phyloP scores from a whole-genome alignment of 2,888 invertebrate genomes.

The Aleiodes leptofemur region DNA sequence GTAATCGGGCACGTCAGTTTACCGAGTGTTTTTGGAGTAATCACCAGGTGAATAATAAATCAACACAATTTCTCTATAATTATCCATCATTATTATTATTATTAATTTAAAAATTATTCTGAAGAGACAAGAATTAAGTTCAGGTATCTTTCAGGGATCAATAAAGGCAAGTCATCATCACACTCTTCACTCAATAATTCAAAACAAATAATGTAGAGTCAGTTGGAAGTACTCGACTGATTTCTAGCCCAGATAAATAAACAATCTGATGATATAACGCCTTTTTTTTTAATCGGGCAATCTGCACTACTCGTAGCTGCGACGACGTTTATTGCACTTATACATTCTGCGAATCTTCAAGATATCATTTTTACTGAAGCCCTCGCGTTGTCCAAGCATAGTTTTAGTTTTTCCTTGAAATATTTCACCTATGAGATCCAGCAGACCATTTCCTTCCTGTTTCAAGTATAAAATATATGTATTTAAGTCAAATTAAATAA shows the following conservation, averaged over 20 bases:
- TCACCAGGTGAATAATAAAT: constrained; percentile 52
- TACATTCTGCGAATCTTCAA: constrained; percentile 87
- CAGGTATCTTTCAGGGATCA: constrained; percentile 41
- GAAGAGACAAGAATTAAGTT: background rate
- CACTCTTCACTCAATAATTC: constrained; percentile 49
- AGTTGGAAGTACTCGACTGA: background rate
- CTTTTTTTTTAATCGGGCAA: too few relatives aligned
- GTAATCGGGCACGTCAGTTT: constrained; percentile 59
- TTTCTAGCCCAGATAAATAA: constrained; percentile 29
- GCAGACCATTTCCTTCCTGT: constrained; percentile 57
- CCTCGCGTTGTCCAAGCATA: constrained; percentile 83
- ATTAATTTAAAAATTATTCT: constrained; percentile 12
- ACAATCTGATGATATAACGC: background rate
- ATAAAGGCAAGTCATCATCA: constrained; percentile 37
- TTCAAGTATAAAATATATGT: constrained; percentile 41
- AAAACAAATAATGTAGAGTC: constrained; percentile 32
- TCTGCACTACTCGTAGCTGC: background rate
- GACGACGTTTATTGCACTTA: constrained; percentile 76
- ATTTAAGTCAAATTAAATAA: background rate
- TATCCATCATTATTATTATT: constrained; percentile 3
- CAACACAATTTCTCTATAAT: background rate
- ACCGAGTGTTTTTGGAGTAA: constrained; percentile 62
- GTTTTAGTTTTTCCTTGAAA: constrained; percentile 58
- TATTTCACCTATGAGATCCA: constrained; percentile 59
- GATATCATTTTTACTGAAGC: constrained; percentile 84